Evolutionary conservation across 2,888 invertebrate species (phyloP), one percentile per base, ranked within the genome.

Genomic region (Selenia dentaria): DNA sequence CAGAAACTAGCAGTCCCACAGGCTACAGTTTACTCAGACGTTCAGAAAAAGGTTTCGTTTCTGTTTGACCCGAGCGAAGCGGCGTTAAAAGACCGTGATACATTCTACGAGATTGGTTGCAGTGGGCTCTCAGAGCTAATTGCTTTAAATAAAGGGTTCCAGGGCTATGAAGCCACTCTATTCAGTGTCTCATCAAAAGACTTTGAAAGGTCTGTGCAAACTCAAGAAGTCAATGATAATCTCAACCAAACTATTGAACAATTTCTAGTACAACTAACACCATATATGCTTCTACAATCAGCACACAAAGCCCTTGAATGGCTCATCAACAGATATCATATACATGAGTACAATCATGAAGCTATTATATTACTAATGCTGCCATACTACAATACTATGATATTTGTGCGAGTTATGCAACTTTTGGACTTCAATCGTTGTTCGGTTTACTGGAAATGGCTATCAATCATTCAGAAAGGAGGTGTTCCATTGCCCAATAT

Each of bases 231-330:
- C 0, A 99, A 99, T 74, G 85, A 93, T 48, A 92, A 94, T 59
- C 81, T 99, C 9, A 92, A 98, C 80, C 88, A 91, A 25, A 92
- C 92, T 2, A 95, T 99, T 12, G 92, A 93, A 39, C 94, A 94
- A 54, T 98, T 99, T 79, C 83, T 99, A 0, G 79, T 95, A 1
- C 91, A 94, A 24, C 62, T 98, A 2, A 96, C 98, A 0, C 99
- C 99, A 0, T 98, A 98, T 75, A 94, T 99, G 59, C 91, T 97
- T 35, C 84, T 98, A 0, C 95, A 95, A 62, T 93, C 97, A 0
- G 78, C 93, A 0, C 97, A 98, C 58, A 97, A 98, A 88, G 95
- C 97, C 1, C 79, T 99, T 32, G 99, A 99, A 90, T 99, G 99
- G 99, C 92, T 99, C 2, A 94, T 99, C 31, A 93, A 96, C 67